A percentile compares a stretch with the other conserved stretches of the same genome.
Conservation (phyloP, 2,113 vertebrate genomes). For the Sarotherodon lohbergeri region DNA sequence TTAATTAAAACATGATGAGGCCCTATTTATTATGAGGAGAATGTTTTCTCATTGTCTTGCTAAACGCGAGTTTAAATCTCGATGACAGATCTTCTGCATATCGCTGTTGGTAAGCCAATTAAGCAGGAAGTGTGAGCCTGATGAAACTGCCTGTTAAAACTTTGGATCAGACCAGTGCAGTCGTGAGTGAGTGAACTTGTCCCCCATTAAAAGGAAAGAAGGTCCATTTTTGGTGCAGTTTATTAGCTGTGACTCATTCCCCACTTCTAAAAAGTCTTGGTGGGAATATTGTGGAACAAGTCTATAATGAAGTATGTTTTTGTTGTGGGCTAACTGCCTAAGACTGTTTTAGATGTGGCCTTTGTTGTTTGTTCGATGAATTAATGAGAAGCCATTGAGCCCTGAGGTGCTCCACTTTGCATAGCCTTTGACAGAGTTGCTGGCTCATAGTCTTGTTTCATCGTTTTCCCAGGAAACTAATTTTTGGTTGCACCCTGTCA, state of each 20-base stretch:
- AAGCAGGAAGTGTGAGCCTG: slow-evolving; percentile 13
- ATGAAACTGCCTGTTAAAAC: slow-evolving; percentile 40
- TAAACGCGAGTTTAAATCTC: slow-evolving; percentile 48
- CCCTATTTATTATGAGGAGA: slow-evolving; percentile 47
- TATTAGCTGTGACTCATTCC: background rate
- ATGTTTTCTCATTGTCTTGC: slow-evolving; percentile 39
- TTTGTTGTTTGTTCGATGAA: slow-evolving; percentile 46
- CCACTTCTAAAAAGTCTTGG: background rate
- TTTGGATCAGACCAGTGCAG: slow-evolving; percentile 31
- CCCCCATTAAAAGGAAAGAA: background rate
- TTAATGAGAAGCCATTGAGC: slow-evolving; percentile 44
- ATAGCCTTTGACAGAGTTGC: slow-evolving; percentile 23
- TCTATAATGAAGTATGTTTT: slow-evolving; percentile 21
- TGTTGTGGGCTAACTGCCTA: background rate
- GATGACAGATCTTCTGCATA: slow-evolving; percentile 28
- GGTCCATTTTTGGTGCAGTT: background rate
- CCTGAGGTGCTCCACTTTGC: slow-evolving; percentile 33
- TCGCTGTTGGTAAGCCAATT: slow-evolving; percentile 49
- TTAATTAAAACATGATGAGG: slow-evolving; percentile 66
- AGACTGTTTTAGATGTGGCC: slow-evolving; percentile 8
- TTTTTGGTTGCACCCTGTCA: slow-evolving; percentile 40
- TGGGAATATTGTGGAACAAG: background rate
- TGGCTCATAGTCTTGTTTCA: slow-evolving; percentile 26
- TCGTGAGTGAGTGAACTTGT: background rate
- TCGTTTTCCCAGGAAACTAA: slow-evolving; percentile 26